Evolutionary conservation across 2,113 vertebrate genomes (phyloP), one percentile per base, ranked within the genome.

Genomic region (Hippolais icterina): DNA sequence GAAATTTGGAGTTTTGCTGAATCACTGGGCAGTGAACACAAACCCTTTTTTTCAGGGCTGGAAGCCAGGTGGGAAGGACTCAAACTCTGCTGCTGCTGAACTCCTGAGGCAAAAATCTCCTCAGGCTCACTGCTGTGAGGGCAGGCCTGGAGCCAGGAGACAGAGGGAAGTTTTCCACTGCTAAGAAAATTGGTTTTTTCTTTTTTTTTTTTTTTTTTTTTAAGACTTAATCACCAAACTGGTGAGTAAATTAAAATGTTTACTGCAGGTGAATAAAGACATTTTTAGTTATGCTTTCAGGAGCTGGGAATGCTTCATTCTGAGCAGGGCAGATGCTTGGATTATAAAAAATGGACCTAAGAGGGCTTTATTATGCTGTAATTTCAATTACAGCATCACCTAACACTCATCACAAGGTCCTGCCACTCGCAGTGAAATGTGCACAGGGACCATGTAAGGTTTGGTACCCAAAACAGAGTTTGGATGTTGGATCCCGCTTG

Each of bases 61-160:
- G 39, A 37, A 93, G 91, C 91, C 93, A 94, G 89, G 96, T 52
- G 68, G 91, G 72, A 54, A 92, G 89, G 80, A 81, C 52, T 88
- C 56, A 83, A 91, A 80, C 47, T 83, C 42, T 70, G 85, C 52
- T 91, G 70, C 71, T 70, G 69, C 83, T 0, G 16, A 91, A 25
- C 57, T 90, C 92, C 82, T 27, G 29, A 93, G 90, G 91, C 80
- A 90, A 89, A 96, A 74, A 33, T 44, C 68, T 72, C 83, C 28
- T 44, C 89, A 66, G 76, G 64, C 76, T 96, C 82, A 71, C 50
- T 0, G 20, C 83, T 64, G 74, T 0, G 41, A 78, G 74, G 56
- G 46, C 44, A 92, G 93, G 91, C 64, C 52, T 7, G 0, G 28
- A 84, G 89, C 93, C 94, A 96, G 83, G 57, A 89, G 46, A 57